Evolutionary conservation across 2,888 invertebrate species (phyloP), one percentile per base, ranked within the genome.

Genomic region (Bedellia somnulentella): DNA sequence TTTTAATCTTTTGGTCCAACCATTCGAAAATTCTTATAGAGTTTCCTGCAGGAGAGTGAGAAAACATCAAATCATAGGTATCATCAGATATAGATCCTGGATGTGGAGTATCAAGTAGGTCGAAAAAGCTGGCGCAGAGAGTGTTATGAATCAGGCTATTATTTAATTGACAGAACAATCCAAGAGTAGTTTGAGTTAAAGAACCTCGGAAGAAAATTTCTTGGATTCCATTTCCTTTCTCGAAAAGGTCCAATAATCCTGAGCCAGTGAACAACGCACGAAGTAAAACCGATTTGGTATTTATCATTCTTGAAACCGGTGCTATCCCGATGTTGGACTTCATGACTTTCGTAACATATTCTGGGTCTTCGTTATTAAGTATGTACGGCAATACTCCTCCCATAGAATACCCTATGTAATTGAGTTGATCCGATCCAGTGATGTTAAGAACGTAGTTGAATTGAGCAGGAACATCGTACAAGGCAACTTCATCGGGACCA

Each of bases 381-480:
- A 24, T 5, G 11, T 6, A 8, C 2, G 12, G 6, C 11, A 10
- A 6, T 10, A n/a, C 24, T 2, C 2, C 24, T 8, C 24, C 24
- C 2, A 2, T 2, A 3, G 24, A 24, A 3, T n/a, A 24, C 2
- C 24, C 24, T 11, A 24, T 24, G 11, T 24, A 24, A 11, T 24
- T 24, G 3, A 24, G 6, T 4, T 24, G n/a, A 3, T 24, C 4
- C 8, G 24, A 9, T 2, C 4, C 4, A 11, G 24, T 24, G 8
- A 6, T 2, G 5, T 24, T 24, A 2, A 24, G 6, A 10, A 24
- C 11, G 5, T 24, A 11, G 24, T 24, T 12, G 6, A 35, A 4
- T 45, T 35, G 9, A 6, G 15, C 27, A 10, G 16, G 15, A 15
- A 10, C 15, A 14, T 24, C 24, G 11, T 24, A 24, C 2, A 24